phyloP scores from a whole-genome alignment of 2,797 vertebrate species.

The Rhinophrynus dorsalis region DNA sequence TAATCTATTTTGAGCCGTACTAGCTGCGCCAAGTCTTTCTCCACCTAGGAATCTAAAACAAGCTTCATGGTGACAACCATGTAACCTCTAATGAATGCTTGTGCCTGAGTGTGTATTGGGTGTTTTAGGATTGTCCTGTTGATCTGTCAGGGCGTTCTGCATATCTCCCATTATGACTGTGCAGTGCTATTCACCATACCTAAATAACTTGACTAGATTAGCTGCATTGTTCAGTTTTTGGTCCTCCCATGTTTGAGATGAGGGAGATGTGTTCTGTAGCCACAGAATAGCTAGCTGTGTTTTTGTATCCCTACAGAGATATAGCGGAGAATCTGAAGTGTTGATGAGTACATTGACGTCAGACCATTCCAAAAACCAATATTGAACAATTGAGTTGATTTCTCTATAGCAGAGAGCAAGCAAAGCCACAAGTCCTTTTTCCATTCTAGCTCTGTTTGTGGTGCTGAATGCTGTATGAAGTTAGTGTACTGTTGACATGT shows the following conservation, averaged over 20 bases:
- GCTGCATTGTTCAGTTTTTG: slow-evolving; percentile 16
- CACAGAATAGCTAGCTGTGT: background rate
- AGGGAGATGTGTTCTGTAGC: background rate
- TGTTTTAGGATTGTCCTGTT: too few species aligned
- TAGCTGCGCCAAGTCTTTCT: too few species aligned
- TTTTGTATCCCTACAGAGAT: background rate
- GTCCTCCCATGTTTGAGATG: slow-evolving; percentile 21
- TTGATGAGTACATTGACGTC: background rate
- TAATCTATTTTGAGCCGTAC: too few species aligned
- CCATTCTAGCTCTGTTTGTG: background rate
- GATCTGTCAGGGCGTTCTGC: too few species aligned
- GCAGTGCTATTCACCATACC: background rate
- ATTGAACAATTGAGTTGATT: background rate
- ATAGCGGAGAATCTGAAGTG: background rate
- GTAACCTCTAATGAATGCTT: slow-evolving; percentile 54
- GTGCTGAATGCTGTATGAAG: background rate
- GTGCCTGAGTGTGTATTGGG: slow-evolving; percentile 48
- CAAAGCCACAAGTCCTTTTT: background rate
- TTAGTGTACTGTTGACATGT: background rate
- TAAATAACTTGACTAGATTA: slow-evolving; percentile 33
- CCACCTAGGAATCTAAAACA: slow-evolving; percentile 56
- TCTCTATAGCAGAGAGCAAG: background rate
- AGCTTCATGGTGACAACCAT: slow-evolving; percentile 54
- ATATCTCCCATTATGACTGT: slow-evolving; percentile 3
- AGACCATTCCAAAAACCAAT: background rate